Percentiles rank a stretch among this genome's conserved stretches.
These are phyloP conservation scores for Scaptomyza polygonia DNA, from an alignment of 2,888 invertebrate species.

Conservation along the genomic window DNA sequence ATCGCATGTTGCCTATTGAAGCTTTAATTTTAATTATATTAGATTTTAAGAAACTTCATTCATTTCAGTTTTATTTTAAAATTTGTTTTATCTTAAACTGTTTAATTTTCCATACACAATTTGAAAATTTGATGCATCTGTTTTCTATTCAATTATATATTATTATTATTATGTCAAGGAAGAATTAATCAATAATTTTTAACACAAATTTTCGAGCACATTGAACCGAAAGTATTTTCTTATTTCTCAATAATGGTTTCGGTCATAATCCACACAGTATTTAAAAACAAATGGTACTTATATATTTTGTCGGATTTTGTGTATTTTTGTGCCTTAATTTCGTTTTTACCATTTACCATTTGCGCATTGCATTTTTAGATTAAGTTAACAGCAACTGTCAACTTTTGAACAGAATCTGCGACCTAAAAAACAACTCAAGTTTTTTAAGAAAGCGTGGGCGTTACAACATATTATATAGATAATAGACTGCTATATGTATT, in stretches of 20 bases:
- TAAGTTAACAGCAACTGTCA: slow-evolving; percentile 74
- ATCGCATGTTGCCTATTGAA: too few relatives aligned
- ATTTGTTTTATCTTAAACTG: background rate
- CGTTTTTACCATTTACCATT: slow-evolving; percentile 47
- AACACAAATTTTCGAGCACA: slow-evolving; percentile 33
- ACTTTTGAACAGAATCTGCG: slow-evolving; percentile 41
- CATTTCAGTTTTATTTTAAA: background rate
- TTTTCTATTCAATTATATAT: slow-evolving; percentile 15
- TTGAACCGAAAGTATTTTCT: slow-evolving; percentile 24
- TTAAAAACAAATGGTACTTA: slow-evolving; percentile 10
- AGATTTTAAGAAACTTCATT: too few relatives aligned
- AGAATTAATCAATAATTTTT: slow-evolving; percentile 22
- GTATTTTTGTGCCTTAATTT: slow-evolving; percentile 25
- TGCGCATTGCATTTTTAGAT: slow-evolving; percentile 67
- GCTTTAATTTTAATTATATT: too few relatives aligned
- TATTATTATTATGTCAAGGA: too few relatives aligned
- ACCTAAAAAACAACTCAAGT: slow-evolving; percentile 39
- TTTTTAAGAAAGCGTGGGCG: slow-evolving; percentile 50
- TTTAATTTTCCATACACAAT: background rate
- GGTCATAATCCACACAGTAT: slow-evolving; percentile 52
- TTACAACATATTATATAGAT: slow-evolving; percentile 14
- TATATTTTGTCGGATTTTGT: slow-evolving; percentile 5
- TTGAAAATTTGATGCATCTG: slow-evolving; percentile 11
- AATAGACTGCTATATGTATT: slow-evolving; percentile 8
- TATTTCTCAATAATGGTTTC: slow-evolving; percentile 41